phyloP scores from a whole-genome alignment of 2,797 vertebrate species.

The Sphaeramia orbicularis region DNA sequence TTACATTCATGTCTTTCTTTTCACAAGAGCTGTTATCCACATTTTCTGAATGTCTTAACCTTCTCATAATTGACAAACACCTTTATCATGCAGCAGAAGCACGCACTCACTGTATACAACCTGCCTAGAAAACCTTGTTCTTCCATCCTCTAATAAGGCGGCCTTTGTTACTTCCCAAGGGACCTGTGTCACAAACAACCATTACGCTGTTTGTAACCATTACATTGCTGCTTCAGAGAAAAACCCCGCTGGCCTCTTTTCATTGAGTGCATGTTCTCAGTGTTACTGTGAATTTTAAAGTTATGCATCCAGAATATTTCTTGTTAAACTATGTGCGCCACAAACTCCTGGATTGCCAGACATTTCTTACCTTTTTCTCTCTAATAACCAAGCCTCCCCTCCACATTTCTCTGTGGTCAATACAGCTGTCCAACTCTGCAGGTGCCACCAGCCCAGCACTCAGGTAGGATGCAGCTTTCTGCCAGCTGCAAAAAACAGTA shows the following conservation, averaged over 20 bases:
- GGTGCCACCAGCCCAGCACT: slow-evolving; percentile 56
- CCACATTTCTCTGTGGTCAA: slow-evolving; percentile 69
- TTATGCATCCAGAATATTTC: neutral
- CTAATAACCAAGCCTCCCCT: slow-evolving; percentile 74
- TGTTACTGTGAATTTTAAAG: slow-evolving; percentile 2
- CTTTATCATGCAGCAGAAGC: slow-evolving; percentile 1
- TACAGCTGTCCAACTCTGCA: slow-evolving; percentile 46
- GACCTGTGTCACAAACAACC: slow-evolving; percentile 11
- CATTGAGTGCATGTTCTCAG: neutral
- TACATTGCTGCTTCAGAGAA: slow-evolving; percentile 16
- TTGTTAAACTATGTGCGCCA: neutral
- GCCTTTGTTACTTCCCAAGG: neutral
- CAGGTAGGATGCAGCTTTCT: slow-evolving; percentile 69
- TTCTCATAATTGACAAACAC: slow-evolving; percentile 15
- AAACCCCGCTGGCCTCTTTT: neutral
- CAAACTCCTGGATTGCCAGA: neutral
- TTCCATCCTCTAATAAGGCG: slow-evolving; percentile 23
- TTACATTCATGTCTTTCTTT: neutral
- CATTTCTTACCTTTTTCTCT: slow-evolving; percentile 76
- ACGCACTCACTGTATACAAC: neutral
- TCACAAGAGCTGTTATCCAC: slow-evolving; percentile 11
- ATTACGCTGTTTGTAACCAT: slow-evolving; percentile 18
- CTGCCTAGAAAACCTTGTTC: slow-evolving; percentile 7
- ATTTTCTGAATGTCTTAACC: slow-evolving; percentile 11
- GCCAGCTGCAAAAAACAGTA: slow-evolving; percentile 64